Conservation (phyloP, 2,113 vertebrate species). For the Oryzias celebensis region DNA sequence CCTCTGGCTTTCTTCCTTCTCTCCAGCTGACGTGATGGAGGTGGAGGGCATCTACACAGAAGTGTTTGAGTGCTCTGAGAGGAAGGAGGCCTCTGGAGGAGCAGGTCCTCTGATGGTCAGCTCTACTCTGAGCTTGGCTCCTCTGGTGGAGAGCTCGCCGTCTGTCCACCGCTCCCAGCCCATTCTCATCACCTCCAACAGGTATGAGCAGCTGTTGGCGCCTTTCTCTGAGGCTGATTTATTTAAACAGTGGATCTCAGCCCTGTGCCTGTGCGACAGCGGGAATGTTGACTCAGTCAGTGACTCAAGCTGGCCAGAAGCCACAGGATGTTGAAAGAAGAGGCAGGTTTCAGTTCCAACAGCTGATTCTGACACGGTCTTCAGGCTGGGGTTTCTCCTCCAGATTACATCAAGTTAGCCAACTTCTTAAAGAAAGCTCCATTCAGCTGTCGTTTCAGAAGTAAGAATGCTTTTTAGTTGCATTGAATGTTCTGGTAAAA, state of each 20-base stretch:
- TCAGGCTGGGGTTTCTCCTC: not conserved
- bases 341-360: constrained; percentile 1
- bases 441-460: too few relatives aligned
- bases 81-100: not conserved
- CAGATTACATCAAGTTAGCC: not conserved
- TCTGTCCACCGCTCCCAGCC: constrained; percentile 59
- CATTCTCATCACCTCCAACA: constrained; percentile 56
- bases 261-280: not conserved
- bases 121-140: constrained; percentile 49
- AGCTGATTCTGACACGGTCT: too few relatives aligned
- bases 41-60: constrained; percentile 66
- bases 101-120: constrained; percentile 21
- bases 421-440: too few relatives aligned
- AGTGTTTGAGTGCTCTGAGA: constrained; percentile 47
- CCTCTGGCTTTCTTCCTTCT: not conserved
- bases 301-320: constrained; percentile 23
- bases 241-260: constrained; percentile 7
- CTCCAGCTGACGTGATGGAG: constrained; percentile 66
- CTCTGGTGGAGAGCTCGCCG: constrained; percentile 32
- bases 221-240: not conserved
- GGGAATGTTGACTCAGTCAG: constrained; percentile 28
- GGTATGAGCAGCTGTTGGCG: constrained; percentile 24
- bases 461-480: too few relatives aligned
- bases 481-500: too few relatives aligned
- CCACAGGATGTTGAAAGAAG: constrained; percentile 21